phyloP scores from a whole-genome alignment of 2,888 invertebrate species.

The Himalopsyche japonica region DNA sequence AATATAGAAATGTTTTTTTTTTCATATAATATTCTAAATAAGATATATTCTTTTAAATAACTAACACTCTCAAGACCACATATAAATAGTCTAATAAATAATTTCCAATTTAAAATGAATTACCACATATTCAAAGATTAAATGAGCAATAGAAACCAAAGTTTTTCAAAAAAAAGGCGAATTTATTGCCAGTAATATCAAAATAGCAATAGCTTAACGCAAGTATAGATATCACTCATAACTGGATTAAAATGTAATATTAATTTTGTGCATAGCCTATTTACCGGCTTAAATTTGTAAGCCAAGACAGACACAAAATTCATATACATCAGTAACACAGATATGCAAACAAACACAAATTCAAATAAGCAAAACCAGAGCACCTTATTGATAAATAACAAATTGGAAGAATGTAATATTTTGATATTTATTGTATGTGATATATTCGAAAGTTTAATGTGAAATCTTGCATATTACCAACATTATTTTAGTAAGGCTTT shows the following conservation, averaged over 20 bases:
- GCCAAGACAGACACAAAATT: not conserved
- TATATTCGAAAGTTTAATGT: not conserved
- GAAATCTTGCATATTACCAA: not conserved
- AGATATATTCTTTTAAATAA: not conserved
- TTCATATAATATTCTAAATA: not conserved
- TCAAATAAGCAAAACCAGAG: not conserved
- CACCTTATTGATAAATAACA: not conserved
- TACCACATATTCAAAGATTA: not conserved
- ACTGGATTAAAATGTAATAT: not conserved
- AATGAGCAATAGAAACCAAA: not conserved
- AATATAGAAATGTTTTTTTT: not conserved
- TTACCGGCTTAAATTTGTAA: not conserved
- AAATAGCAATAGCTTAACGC: not conserved
- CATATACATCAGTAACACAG: not conserved
- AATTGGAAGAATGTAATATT: not conserved
- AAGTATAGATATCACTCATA: not conserved
- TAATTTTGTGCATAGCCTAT: not conserved
- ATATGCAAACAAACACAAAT: not conserved
- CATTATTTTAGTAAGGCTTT: too few relatives aligned
- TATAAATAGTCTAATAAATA: not conserved
- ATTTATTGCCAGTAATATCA: not conserved
- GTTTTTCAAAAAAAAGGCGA: not conserved
- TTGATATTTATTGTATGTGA: not conserved
- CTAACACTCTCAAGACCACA: not conserved
- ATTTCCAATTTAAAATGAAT: not conserved